Evolutionary conservation across 2,113 vertebrate species (phyloP).

Genomic region (Psilopsiagon aurifrons): DNA sequence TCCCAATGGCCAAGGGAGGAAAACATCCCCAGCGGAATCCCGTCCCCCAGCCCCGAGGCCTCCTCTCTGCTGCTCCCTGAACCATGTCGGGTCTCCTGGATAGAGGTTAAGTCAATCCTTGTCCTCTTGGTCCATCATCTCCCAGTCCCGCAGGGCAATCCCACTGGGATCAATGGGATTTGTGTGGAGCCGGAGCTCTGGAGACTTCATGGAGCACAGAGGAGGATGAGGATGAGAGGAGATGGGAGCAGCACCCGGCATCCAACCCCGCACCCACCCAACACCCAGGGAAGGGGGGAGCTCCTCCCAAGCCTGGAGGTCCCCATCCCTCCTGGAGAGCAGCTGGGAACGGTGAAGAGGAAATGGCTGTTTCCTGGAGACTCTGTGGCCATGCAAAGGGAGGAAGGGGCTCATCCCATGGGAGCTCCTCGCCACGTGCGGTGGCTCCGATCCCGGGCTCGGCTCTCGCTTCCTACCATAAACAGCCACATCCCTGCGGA

Average conservation of each 20-base stretch:
- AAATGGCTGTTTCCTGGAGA: background rate
- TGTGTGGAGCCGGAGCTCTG: background rate
- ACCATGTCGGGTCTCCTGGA: too few relatives aligned
- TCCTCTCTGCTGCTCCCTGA: fast-evolving
- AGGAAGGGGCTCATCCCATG: background rate
- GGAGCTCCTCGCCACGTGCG: background rate
- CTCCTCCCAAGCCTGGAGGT: fast-evolving
- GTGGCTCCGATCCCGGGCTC: background rate
- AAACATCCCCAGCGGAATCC: background rate
- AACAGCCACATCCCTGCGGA: background rate
- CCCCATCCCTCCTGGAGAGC: background rate
- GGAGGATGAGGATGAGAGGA: background rate
- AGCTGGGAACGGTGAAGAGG: background rate
- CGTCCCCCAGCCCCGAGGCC: fast-evolving
- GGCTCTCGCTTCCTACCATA: background rate
- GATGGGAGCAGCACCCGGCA: background rate
- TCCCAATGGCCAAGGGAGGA: too few relatives aligned
- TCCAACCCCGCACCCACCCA: background rate
- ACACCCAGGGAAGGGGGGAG: fast-evolving
- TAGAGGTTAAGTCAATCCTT: background rate
- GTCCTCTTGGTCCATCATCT: background rate
- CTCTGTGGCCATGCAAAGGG: background rate
- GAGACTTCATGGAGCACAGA: background rate
- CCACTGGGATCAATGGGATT: background rate
- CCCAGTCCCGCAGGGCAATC: background rate